Percentiles rank a stretch among this genome's conserved stretches.
Evolutionary conservation across 2,113 vertebrate species (phyloP).

Genomic region (Hypomesus transpacificus): DNA sequence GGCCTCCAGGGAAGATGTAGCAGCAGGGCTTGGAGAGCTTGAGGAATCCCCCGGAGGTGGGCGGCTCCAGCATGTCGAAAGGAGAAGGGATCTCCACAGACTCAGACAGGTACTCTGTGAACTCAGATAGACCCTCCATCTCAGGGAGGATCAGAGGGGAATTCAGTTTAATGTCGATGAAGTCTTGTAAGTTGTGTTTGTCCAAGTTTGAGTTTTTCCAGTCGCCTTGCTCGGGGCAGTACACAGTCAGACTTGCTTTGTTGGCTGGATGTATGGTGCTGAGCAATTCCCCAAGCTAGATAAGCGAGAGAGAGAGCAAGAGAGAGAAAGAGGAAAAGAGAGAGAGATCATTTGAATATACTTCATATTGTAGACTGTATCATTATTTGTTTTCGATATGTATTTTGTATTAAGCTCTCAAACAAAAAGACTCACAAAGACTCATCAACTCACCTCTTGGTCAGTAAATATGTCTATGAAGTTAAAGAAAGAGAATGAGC

Average conservation of each 20-base stretch:
- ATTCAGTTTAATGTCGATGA: conserved; percentile 95
- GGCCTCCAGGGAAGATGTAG: conserved; percentile 93
- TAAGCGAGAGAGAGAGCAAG: background rate
- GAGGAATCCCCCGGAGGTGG: conserved; percentile 91
- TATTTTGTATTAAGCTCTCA: too few relatives aligned
- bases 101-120: conserved; percentile 94
- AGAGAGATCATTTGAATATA: too few relatives aligned
- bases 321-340: background rate
- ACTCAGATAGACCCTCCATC: conserved; percentile 98
- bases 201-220: conserved; percentile 97
- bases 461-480: conserved; percentile 99
- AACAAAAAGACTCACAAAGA: too few relatives aligned
- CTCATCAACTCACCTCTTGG: conserved; percentile 81
- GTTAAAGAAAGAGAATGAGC: conserved; percentile 92
- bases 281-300: conserved; percentile 91
- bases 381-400: too few relatives aligned
- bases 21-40: conserved; percentile 98
- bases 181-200: conserved; percentile 95
- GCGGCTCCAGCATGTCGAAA: conserved; percentile 93
- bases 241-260: conserved; percentile 92
- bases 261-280: conserved; percentile 94
- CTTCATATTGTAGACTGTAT: too few relatives aligned
- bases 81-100: conserved; percentile 97
- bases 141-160: conserved; percentile 86
- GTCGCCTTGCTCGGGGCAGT: conserved; percentile 91